These are phyloP conservation scores for Eospalax fontanierii DNA, from an alignment of 2,797 vertebrate genomes.

Conservation along the genomic window DNA sequence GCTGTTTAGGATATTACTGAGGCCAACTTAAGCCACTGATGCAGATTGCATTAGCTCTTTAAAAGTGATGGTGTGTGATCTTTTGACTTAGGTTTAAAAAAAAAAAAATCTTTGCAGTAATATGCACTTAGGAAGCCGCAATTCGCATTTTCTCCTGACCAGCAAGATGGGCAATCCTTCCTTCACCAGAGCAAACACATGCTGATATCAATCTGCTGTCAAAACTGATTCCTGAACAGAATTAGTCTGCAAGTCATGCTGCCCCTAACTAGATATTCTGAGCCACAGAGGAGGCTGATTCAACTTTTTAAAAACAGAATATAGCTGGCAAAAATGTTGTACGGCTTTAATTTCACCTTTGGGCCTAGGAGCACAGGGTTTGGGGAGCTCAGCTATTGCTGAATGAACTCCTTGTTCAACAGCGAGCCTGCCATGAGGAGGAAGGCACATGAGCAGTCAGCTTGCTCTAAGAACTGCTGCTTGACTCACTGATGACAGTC, in stretches of 20 bases:
- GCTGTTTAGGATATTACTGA: neutral
- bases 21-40: neutral
- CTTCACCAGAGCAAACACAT: neutral
- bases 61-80: neutral
- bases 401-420: constrained; percentile 40
- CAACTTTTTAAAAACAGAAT: constrained; percentile 66
- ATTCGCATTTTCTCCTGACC: neutral
- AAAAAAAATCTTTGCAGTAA: neutral
- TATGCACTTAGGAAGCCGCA: neutral
- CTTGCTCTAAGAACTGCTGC: constrained; percentile 40
- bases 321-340: constrained; percentile 42
- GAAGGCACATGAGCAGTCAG: neutral
- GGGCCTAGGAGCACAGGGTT: neutral
- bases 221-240: constrained; percentile 60
- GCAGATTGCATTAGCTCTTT: neutral
- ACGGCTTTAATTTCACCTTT: constrained; percentile 63
- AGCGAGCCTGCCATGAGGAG: neutral
- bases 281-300: constrained; percentile 58
- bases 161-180: neutral
- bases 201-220: constrained; percentile 74
- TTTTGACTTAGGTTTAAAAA: neutral
- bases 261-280: constrained; percentile 34
- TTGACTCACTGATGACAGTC: constrained; percentile 33
- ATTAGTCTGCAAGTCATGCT: constrained; percentile 70
- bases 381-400: constrained; percentile 21